Percentiles rank a stretch among this genome's conserved stretches.
Conservation (phyloP, 2,888 invertebrate species). For the Drosophila kambysellisi region DNA sequence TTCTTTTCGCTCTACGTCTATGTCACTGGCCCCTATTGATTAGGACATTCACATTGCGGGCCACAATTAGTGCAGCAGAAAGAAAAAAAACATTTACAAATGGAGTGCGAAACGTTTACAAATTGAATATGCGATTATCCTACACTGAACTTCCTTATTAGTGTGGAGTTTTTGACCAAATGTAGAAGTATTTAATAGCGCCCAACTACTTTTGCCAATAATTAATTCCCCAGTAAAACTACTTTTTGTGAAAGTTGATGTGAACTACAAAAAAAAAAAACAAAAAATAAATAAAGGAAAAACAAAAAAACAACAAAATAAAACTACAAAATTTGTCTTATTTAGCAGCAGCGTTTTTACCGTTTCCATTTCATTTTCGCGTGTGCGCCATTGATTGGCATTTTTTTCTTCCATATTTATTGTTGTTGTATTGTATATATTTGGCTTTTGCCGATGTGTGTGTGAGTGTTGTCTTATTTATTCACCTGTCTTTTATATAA, state of each 20-base stretch:
- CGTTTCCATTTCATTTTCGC: slow-evolving; percentile 72
- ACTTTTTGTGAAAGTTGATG: slow-evolving; percentile 73
- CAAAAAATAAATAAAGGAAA: background rate
- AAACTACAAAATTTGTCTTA: slow-evolving; percentile 57
- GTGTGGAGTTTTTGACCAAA: slow-evolving; percentile 58
- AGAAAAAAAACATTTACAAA: slow-evolving; percentile 30
- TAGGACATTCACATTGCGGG: slow-evolving; percentile 70
- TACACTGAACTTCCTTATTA: slow-evolving; percentile 49
- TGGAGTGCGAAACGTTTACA: slow-evolving; percentile 46
- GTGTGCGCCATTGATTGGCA: slow-evolving; percentile 69
- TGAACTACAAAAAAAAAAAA: slow-evolving; percentile 53
- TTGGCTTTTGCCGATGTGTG: slow-evolving; percentile 25
- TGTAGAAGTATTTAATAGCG: slow-evolving; percentile 54
- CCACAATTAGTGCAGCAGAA: slow-evolving; percentile 48
- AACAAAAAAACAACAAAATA: slow-evolving; percentile 33
- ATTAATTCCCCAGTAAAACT: slow-evolving; percentile 56
- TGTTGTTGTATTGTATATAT: slow-evolving; percentile 5
- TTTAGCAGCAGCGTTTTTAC: slow-evolving; percentile 44
- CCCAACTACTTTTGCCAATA: slow-evolving; percentile 63
- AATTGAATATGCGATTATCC: slow-evolving; percentile 15
- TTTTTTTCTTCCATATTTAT: slow-evolving; percentile 46
- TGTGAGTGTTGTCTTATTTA: slow-evolving; percentile 28
- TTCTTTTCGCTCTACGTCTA: slow-evolving; percentile 16
- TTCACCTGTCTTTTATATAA: slow-evolving; percentile 64
- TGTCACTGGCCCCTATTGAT: slow-evolving; percentile 69